Base-by-base conservation (phyloP, 2,888 invertebrate species). In the Balanococcus diminutus region DNA sequence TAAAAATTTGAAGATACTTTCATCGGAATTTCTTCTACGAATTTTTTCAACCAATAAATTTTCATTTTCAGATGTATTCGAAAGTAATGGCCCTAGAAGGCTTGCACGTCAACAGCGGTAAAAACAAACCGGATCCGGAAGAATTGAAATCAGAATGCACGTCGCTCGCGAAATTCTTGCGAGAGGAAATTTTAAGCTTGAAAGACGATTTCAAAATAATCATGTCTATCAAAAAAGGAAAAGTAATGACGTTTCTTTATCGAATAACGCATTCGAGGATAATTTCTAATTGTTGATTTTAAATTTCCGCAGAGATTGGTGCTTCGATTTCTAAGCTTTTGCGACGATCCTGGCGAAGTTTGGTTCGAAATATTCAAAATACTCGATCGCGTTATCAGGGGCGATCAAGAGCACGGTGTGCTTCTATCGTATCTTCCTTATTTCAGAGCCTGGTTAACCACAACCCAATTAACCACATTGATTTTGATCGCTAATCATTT, bases 211-310 rank as follows among this genome's bases (percentile, higher is more conserved):
- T 96, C 87, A 90, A 92, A 32, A 93, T 93, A 88, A 93, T 95
- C 91, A 90, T 96, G 89, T 93, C 92, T 88, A 94, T 96, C 79
- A 92, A 95, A 88, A 96, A 96, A 89, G 96, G 96, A 88, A 94
- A 95, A 92, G 96, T 95, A 90, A 89, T 46, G 46, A n/a, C n/a
- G n/a, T n/a, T 46, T n/a, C 2, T 14, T 46, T n/a, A n/a, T n/a
- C n/a, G n/a, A 46, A 46, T 46, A 46, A n/a, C n/a, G n/a, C n/a
- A n/a, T n/a, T 46, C 0, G 0, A 16, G n/a, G n/a, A n/a, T 3
- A 46, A 4, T n/a, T 3, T n/a, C n/a, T 46, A 16, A 46, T 46
- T 46, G 5, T n/a, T n/a, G 0, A 11, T 4, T 85, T 39, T n/a
- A 16, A 19, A 28, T 19, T 28, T 67, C 51, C 90, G 90, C 89